Evolutionary conservation across 2,113 vertebrate genomes (phyloP), one percentile per base, ranked within the genome.

Genomic region (Protobothrops flavoviridis): DNA sequence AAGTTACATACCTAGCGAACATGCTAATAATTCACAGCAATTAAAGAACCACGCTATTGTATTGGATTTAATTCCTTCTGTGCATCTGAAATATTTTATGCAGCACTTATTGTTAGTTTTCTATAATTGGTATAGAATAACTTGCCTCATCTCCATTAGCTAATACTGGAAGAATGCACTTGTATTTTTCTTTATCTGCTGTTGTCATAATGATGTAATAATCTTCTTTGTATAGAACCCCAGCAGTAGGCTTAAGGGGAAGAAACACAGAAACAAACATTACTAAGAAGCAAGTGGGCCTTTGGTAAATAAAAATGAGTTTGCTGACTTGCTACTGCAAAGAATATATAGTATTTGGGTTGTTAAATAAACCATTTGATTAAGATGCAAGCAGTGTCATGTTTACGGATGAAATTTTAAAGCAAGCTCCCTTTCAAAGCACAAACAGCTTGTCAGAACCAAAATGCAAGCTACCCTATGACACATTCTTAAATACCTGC

Each of bases 121-220:
- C 94, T 74, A 1, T 1, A 20, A 43, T 50, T 33, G 39, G 33
- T 89, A 20, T 8, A 85, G 45, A 85, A 94, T 24, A 93, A 94
- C 97, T 95, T 95, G 99, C 99, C 98, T 99, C 98, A 5, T 98
- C 98, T 92, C 98, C 98, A 89, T 96, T 93, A 5, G 98, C 96
- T 95, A 99, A 95, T 24, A 99, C 97, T 0, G 99, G 99, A 95
- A 99, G 98, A 88, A 99, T 97, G 93, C 99, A 99, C 95, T 99
- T 99, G 92, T 99, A 99, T 93, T 98, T 99, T 97, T 99, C 99
- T 97, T 99, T 99, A 96, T 99, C 98, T 69, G 97, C 95, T 45
- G 99, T 99, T 87, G 99, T 99, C 99, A 99, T 99, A 69, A 99
- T 99, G 94, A 99, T 98, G 94, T 99, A 99, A 97, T 99, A 98